These are phyloP conservation scores for Australoheros scitulus DNA, from an alignment of 2,113 vertebrate species.

Conservation along the genomic window DNA sequence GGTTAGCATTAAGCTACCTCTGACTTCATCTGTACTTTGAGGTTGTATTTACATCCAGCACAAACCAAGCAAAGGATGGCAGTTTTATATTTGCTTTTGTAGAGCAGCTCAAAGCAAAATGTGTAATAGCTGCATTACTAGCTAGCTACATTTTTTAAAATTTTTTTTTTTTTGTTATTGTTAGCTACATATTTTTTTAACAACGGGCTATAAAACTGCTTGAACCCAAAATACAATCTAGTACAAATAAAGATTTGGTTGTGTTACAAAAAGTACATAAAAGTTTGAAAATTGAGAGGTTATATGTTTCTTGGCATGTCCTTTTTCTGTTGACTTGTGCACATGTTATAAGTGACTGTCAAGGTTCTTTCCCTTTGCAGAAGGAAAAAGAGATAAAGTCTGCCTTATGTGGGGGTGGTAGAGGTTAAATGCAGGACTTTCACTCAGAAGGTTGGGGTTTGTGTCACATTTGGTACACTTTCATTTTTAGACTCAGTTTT, in stretches of 20 bases:
- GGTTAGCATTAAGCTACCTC: slow-evolving; percentile 78
- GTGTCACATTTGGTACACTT: too few species aligned
- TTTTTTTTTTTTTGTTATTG: too few species aligned
- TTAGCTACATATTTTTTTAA: not conserved
- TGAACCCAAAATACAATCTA: not conserved
- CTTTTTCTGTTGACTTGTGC: too few species aligned
- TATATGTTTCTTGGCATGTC: too few species aligned
- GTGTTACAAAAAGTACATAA: not conserved
- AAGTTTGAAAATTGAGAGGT: not conserved
- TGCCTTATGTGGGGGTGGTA: too few species aligned
- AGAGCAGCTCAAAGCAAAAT: not conserved
- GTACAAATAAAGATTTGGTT: not conserved
- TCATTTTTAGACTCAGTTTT: not conserved
- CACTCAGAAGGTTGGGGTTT: too few species aligned
- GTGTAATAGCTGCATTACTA: not conserved
- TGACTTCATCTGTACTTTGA: slow-evolving; percentile 47
- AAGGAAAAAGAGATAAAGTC: too few species aligned
- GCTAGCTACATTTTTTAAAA: not conserved
- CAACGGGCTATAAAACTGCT: not conserved
- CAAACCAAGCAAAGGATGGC: not conserved
- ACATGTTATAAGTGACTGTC: too few species aligned
- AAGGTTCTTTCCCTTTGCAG: too few species aligned
- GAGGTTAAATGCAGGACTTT: too few species aligned
- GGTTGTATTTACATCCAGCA: slow-evolving; percentile 48
- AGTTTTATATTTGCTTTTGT: not conserved